Percentiles rank a stretch among this genome's conserved stretches.
Evolutionary conservation across 2,113 vertebrate species (phyloP).

Genomic region (Ramphastos sulfuratus): DNA sequence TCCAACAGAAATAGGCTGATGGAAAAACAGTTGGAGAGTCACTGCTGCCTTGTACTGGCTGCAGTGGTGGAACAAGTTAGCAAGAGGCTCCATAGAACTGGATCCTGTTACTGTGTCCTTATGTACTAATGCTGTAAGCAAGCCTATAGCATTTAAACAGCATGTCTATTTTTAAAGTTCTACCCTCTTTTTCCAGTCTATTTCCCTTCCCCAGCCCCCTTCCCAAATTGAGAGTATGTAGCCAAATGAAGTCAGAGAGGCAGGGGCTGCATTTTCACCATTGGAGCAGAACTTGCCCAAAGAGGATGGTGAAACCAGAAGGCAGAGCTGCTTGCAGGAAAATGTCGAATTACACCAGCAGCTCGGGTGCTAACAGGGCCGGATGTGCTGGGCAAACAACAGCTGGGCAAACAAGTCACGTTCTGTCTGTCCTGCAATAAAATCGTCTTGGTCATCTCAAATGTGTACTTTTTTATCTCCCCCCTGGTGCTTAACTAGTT

Average conservation of each 20-base stretch:
- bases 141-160: constrained; percentile 22
- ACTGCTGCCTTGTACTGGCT: constrained; percentile 29
- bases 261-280: not conserved
- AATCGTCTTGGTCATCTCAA: constrained; percentile 27
- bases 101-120: constrained; percentile 59
- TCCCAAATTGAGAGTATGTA: not conserved
- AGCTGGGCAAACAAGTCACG: constrained; percentile 58
- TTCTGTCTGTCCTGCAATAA: constrained; percentile 54
- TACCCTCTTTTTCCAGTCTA: not conserved
- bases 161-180: constrained; percentile 44
- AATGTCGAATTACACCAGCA: not conserved
- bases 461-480: not conserved
- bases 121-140: constrained; percentile 30
- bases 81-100: constrained; percentile 48
- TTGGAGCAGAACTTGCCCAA: not conserved
- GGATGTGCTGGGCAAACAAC: constrained; percentile 49
- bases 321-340: not conserved
- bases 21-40: constrained; percentile 50
- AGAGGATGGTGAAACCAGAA: constrained; percentile 30
- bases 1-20: constrained; percentile 15
- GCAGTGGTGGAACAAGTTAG: constrained; percentile 60
- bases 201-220: not conserved
- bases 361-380: not conserved
- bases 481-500: not conserved
- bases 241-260: not conserved